A percentile compares a stretch with the other conserved stretches of the same genome.
These are phyloP conservation scores for Bradypodion ventrale DNA, from an alignment of 2,797 vertebrate species.

Conservation along the genomic window DNA sequence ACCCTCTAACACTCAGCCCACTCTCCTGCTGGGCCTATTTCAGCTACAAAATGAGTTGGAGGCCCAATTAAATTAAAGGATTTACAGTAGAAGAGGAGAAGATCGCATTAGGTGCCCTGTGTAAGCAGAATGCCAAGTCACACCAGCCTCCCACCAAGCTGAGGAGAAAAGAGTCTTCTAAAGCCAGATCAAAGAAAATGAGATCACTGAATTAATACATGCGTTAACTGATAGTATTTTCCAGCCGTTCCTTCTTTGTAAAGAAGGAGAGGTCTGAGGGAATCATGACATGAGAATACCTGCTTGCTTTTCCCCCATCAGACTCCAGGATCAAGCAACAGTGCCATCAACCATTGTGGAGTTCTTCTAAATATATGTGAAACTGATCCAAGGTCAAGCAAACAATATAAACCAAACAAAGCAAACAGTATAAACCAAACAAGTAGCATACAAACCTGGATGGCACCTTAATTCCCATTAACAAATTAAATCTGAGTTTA, in stretches of 20 bases:
- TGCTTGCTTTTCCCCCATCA: background rate
- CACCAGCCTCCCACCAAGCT: conserved; percentile 3
- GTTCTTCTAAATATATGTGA: background rate
- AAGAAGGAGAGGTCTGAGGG: background rate
- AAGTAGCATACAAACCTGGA: too few relatives aligned
- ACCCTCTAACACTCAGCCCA: background rate
- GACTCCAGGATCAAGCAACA: background rate
- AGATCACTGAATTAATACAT: conserved; percentile 19
- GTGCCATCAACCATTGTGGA: background rate
- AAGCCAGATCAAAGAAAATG: conserved; percentile 18
- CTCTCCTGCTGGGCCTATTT: conserved; percentile 21
- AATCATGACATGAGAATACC: background rate
- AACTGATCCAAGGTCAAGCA: too few relatives aligned
- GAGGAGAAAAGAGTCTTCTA: background rate
- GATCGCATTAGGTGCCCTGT: background rate
- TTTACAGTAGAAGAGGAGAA: conserved; percentile 35
- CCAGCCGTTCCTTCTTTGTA: background rate
- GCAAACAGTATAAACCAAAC: too few relatives aligned
- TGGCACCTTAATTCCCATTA: too few relatives aligned
- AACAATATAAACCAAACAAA: too few relatives aligned
- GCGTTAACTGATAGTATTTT: conserved; percentile 28
- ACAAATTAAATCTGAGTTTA: too few relatives aligned
- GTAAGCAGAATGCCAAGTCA: background rate
- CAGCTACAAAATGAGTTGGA: background rate
- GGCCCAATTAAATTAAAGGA: conserved; percentile 36